Percentiles rank a stretch among this genome's conserved stretches.
Conservation (phyloP, 2,888 invertebrate genomes). For the Cheilosia grossa region DNA sequence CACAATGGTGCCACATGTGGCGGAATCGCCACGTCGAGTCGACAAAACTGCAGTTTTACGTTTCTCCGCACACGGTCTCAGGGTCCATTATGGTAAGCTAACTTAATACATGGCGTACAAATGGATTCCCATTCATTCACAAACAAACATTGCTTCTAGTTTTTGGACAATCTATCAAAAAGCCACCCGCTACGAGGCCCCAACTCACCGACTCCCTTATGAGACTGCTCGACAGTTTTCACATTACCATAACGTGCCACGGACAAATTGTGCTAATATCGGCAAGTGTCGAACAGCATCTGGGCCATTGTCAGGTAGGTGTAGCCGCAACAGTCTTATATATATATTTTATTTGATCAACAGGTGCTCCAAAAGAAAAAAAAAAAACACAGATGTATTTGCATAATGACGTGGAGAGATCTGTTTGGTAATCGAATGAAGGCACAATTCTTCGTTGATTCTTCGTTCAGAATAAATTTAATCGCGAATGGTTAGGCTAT, state of each 20-base stretch:
- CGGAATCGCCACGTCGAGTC: conserved; percentile 91
- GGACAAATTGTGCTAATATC: conserved; percentile 95
- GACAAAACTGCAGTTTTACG: conserved; percentile 96
- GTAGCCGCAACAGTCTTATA: conserved; percentile 28
- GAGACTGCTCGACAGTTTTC: conserved; percentile 90
- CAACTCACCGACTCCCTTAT: conserved; percentile 86
- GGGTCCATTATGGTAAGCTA: conserved; percentile 87
- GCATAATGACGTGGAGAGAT: no score
- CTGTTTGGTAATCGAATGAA: no score
- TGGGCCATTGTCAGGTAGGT: conserved; percentile 92
- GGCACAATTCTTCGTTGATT: no score
- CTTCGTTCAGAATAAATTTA: no score
- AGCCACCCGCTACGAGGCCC: conserved; percentile 82
- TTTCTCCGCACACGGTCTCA: conserved; percentile 92
- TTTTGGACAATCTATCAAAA: conserved; percentile 85
- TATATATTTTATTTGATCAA: conserved; percentile 5
- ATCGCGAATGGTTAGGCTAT: no score
- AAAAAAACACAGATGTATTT: no score
- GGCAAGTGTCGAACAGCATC: conserved; percentile 91
- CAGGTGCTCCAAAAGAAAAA: background rate
- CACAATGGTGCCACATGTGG: conserved; percentile 91
- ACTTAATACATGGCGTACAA: background rate
- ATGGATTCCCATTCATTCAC: background rate
- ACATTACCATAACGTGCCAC: conserved; percentile 90
- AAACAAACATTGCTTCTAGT: conserved; percentile 79